Conservation (phyloP, 2,113 vertebrate species). For the Sitta europaea region DNA sequence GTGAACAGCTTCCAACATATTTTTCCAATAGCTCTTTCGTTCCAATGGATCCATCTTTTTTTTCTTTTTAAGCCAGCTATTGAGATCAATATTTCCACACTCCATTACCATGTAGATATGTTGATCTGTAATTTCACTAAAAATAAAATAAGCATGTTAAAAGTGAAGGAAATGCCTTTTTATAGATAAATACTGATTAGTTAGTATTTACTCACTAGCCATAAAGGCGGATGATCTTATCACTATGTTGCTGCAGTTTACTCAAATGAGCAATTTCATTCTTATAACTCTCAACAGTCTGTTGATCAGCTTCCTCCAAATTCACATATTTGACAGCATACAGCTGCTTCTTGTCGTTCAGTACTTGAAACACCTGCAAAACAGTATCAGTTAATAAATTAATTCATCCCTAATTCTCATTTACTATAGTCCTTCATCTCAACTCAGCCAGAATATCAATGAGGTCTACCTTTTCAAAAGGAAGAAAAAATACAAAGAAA, state of each 20-base stretch:
- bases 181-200: background rate
- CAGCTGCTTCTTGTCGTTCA: constrained; percentile 89
- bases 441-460: background rate
- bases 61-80: constrained; percentile 93
- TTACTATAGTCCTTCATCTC: background rate
- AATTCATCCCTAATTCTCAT: background rate
- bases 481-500: background rate
- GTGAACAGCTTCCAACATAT: constrained; percentile 96
- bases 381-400: background rate
- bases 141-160: constrained; percentile 14
- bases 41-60: constrained; percentile 87
- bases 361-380: constrained; percentile 90
- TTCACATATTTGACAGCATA: constrained; percentile 93
- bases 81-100: constrained; percentile 95
- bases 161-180: background rate
- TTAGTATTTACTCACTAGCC: constrained; percentile 83
- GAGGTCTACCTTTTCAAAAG: background rate
- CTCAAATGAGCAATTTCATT: constrained; percentile 95
- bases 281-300: constrained; percentile 91
- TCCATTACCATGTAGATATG: constrained; percentile 98
- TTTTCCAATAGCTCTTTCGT: constrained; percentile 95
- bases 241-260: constrained; percentile 90
- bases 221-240: constrained; percentile 95
- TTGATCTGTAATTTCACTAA: constrained; percentile 88
- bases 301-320: constrained; percentile 88